phyloP scores from a whole-genome alignment of 2,113 vertebrate genomes.

The Ptychochromis oligacanthus region DNA sequence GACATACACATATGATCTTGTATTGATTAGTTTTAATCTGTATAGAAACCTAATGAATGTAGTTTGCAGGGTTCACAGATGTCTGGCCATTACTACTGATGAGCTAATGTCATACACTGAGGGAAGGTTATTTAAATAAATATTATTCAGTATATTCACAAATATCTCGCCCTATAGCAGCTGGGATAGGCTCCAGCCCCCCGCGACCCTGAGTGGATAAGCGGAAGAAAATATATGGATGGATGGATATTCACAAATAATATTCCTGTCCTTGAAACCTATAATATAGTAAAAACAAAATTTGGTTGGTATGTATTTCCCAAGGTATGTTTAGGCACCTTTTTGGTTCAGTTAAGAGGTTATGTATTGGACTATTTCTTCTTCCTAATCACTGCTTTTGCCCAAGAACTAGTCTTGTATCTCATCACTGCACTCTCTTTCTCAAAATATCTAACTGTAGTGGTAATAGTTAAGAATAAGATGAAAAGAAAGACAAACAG shows the following conservation, averaged over 20 bases:
- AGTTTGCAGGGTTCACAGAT: neutral
- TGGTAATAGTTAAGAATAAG: neutral
- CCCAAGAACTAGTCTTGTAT: neutral
- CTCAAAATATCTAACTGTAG: accelerated
- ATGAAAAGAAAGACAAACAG: neutral
- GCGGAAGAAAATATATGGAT: too few relatives aligned
- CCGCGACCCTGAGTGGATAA: too few relatives aligned
- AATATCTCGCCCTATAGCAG: too few relatives aligned
- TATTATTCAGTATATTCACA: neutral
- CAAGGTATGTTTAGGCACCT: neutral
- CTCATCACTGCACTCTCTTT: neutral
- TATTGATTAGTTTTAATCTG: neutral
- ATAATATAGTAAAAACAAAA: neutral
- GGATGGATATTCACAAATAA: neutral
- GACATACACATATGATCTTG: neutral
- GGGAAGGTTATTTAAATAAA: neutral
- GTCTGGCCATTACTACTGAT: neutral
- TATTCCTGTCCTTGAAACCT: neutral
- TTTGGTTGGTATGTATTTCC: neutral
- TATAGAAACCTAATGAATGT: neutral
- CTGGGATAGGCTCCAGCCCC: too few relatives aligned
- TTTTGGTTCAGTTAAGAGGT: neutral
- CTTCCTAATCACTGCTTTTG: neutral
- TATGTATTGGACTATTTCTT: neutral
- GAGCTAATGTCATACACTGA: neutral